Percentiles rank a stretch among this genome's conserved stretches.
phyloP scores from a whole-genome alignment of 2,113 vertebrate species.

The Leptosomus discolor region DNA sequence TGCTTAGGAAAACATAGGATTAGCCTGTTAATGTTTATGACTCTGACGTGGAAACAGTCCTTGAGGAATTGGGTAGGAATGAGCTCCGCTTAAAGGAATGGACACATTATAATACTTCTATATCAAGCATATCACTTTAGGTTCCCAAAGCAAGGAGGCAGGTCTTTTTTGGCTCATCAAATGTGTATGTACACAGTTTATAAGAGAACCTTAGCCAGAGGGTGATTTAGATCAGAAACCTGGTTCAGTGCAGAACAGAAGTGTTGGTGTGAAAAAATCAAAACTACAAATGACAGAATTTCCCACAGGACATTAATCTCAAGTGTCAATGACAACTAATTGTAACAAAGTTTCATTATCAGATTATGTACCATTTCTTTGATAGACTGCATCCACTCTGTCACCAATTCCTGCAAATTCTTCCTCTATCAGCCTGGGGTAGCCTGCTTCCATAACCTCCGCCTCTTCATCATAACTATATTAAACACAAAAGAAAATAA shows the following conservation, averaged over 20 bases:
- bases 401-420: slow-evolving; percentile 90
- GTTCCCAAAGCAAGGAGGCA: neutral
- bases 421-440: slow-evolving; percentile 81
- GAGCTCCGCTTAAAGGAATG: neutral
- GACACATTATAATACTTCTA: neutral
- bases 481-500: slow-evolving; percentile 5
- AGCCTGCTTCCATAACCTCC: slow-evolving; percentile 82
- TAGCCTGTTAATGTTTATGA: neutral
- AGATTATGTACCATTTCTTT: slow-evolving; percentile 80
- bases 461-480: slow-evolving; percentile 84
- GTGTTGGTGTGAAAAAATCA: neutral
- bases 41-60: neutral
- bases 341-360: neutral
- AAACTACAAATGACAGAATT: neutral
- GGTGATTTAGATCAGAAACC: neutral
- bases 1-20: neutral
- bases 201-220: neutral
- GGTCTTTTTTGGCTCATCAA: neutral
- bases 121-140: neutral
- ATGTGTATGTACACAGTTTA: neutral
- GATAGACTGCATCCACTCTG: slow-evolving; percentile 85
- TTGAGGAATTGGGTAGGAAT: neutral
- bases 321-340: neutral
- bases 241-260: neutral
- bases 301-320: neutral